Conservation (phyloP, 2,888 invertebrate species). For the Nomada ferruginata region DNA sequence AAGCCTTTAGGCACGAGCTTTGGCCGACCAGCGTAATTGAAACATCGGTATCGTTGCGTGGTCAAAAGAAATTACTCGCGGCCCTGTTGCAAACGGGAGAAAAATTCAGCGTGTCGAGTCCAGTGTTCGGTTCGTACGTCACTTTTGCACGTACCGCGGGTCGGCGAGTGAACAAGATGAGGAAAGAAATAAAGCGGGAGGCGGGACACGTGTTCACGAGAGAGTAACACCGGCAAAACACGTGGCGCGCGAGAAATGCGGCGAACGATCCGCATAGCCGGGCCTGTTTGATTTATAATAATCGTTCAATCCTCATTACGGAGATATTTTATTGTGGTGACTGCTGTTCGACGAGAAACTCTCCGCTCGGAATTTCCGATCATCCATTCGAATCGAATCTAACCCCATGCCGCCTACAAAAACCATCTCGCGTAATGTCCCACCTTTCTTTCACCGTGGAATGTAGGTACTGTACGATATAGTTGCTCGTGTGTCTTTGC, state of each 20-base stretch:
- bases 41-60: conserved; percentile 54
- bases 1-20: conserved; percentile 28
- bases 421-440: not conserved
- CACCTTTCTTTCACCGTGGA: not conserved
- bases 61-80: conserved; percentile 44
- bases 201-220: conserved; percentile 79
- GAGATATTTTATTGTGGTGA: conserved; percentile 73
- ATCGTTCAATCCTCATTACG: conserved; percentile 82
- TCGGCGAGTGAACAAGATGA: conserved; percentile 40
- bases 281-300: conserved; percentile 81
- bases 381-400: conserved; percentile 23
- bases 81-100: conserved; percentile 17
- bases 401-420: conserved; percentile 14
- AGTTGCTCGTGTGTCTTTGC: too few species aligned
- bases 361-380: conserved; percentile 32
- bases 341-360: conserved; percentile 42
- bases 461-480: not conserved
- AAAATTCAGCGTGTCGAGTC: conserved; percentile 44
- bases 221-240: conserved; percentile 82
- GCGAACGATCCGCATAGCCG: conserved; percentile 67
- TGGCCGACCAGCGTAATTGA: conserved; percentile 47
- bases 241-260: conserved; percentile 80
- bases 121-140: conserved; percentile 50
- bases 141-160: conserved; percentile 59
- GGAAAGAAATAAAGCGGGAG: conserved; percentile 52